Evolutionary conservation across 2,113 vertebrate genomes (phyloP).

Genomic region (Fregetta grallaria): DNA sequence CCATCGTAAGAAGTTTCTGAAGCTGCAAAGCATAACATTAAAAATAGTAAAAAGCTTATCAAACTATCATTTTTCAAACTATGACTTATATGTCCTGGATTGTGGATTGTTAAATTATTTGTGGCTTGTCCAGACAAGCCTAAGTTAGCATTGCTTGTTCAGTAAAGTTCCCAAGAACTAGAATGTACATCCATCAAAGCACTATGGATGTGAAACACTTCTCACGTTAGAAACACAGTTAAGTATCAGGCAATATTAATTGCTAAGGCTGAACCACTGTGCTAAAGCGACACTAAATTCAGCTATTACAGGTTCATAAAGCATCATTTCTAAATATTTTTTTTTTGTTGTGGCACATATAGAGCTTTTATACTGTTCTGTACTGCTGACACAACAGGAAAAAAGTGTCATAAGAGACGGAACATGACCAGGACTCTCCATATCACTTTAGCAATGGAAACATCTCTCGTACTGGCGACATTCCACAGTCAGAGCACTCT

Average conservation of each 20-base stretch:
- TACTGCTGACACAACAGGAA: neutral
- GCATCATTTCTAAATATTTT: neutral
- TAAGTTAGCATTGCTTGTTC: neutral
- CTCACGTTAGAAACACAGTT: neutral
- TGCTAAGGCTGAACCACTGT: neutral
- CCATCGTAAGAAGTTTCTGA: conserved; percentile 98
- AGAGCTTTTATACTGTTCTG: neutral
- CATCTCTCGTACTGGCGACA: neutral
- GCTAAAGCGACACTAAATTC: neutral
- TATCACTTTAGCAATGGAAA: fast-evolving
- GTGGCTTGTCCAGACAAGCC: neutral
- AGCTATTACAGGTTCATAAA: neutral
- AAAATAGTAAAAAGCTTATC: conserved; percentile 9
- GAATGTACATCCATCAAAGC: neutral
- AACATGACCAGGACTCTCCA: neutral
- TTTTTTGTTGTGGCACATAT: neutral
- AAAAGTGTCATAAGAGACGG: neutral
- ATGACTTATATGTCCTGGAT: neutral
- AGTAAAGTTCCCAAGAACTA: neutral
- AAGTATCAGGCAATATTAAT: neutral
- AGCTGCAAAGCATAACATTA: conserved; percentile 77
- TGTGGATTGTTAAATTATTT: neutral
- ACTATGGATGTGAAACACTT: neutral
- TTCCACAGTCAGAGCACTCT: neutral
- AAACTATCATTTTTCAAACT: conserved; percentile 29